phyloP scores from a whole-genome alignment of 2,888 invertebrate genomes.

The Deilephila porcellus region DNA sequence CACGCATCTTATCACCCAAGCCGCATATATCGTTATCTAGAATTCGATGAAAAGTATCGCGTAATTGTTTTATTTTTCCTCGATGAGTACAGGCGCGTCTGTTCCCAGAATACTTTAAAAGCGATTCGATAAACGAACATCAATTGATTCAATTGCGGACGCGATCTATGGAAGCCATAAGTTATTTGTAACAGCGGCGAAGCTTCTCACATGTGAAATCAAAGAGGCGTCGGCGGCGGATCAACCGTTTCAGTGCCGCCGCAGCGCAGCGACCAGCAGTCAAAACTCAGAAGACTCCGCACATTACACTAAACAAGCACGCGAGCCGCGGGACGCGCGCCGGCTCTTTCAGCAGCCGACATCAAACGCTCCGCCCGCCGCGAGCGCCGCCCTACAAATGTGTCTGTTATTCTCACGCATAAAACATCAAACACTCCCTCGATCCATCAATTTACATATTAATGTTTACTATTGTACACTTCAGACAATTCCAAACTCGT shows the following conservation, averaged over 20 bases:
- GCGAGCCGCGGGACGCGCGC: neutral
- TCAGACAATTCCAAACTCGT: neutral
- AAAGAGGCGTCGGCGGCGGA: conserved; percentile 4
- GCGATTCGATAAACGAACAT: conserved; percentile 23
- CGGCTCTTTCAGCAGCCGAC: neutral
- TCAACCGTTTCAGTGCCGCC: neutral
- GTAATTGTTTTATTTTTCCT: conserved; percentile 16
- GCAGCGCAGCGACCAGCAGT: neutral
- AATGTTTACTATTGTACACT: neutral
- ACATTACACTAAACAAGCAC: neutral
- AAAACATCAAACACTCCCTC: neutral
- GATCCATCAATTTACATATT: neutral
- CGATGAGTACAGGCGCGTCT: neutral
- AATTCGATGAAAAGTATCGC: neutral
- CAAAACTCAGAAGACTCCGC: neutral
- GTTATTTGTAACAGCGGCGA: neutral
- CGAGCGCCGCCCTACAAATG: neutral
- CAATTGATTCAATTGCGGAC: conserved; percentile 17
- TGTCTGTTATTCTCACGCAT: neutral
- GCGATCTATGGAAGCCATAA: conserved; percentile 4
- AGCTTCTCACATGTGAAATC: conserved; percentile 4
- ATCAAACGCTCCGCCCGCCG: neutral
- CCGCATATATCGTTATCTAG: neutral
- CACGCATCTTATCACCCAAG: neutral
- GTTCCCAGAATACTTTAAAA: conserved; percentile 17